Conservation (phyloP, 2,888 invertebrate species). For the Drosophila monieri region DNA sequence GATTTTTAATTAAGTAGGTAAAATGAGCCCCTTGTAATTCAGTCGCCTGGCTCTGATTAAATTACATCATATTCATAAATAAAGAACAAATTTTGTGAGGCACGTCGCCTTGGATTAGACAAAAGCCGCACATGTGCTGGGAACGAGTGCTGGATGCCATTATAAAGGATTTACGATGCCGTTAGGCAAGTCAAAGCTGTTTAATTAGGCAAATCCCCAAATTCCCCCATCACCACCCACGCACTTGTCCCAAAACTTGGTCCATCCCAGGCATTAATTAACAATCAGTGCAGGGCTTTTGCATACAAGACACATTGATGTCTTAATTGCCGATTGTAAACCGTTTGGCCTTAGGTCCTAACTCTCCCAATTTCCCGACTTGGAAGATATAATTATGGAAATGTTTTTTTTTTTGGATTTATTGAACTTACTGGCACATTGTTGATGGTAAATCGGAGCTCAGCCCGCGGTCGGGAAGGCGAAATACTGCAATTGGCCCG, state of each 20-base stretch:
- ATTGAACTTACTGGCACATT: conserved; percentile 88
- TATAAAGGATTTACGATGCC: conserved; percentile 72
- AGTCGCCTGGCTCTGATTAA: conserved; percentile 33
- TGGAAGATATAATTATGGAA: neutral
- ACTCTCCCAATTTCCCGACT: neutral
- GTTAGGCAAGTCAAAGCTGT: conserved; percentile 55
- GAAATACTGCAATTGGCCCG: conserved; percentile 91
- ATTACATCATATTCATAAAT: conserved; percentile 71
- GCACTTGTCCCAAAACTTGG: conserved; percentile 11
- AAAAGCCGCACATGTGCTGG: conserved; percentile 26
- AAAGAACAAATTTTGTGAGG: conserved; percentile 67
- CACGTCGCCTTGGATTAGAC: conserved; percentile 49
- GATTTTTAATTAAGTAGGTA: conserved; percentile 68
- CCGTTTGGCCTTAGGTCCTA: conserved; percentile 9
- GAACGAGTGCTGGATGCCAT: conserved; percentile 57
- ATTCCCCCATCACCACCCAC: neutral
- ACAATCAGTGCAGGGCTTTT: conserved; percentile 42
- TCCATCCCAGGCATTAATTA: conserved; percentile 34
- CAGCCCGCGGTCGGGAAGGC: conserved; percentile 89
- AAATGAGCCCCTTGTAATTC: conserved; percentile 20
- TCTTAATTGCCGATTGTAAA: conserved; percentile 46
- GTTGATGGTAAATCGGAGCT: conserved; percentile 90
- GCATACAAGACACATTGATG: conserved; percentile 34
- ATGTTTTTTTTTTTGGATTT: neutral
- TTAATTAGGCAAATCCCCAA: conserved; percentile 59